Percentiles rank a stretch among this genome's conserved stretches.
Conservation (phyloP, 2,113 vertebrate genomes). For the Ovibos moschatus region DNA sequence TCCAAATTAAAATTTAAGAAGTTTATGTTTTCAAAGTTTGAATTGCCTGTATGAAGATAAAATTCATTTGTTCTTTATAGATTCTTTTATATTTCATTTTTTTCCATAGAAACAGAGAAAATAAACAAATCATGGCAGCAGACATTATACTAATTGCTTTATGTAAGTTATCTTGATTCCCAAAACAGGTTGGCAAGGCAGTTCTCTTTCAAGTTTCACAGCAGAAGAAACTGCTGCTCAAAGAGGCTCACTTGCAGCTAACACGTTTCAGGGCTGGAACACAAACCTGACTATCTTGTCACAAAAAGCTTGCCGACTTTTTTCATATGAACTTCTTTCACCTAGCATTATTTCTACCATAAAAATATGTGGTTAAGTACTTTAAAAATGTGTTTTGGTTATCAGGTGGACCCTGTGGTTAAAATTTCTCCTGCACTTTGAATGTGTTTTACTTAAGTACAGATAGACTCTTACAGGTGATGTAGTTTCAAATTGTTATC, state of each 20-base stretch:
- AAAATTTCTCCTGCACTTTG: neutral
- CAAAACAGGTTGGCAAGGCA: neutral
- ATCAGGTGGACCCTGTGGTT: neutral
- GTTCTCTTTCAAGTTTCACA: neutral
- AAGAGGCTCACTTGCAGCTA: neutral
- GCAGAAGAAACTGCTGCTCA: neutral
- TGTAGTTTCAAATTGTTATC: neutral
- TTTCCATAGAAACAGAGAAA: neutral
- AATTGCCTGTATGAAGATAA: conserved; percentile 3
- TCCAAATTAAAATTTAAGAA: conserved; percentile 38
- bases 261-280: neutral
- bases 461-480: neutral
- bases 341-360: neutral
- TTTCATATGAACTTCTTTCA: neutral
- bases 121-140: neutral
- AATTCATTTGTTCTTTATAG: conserved; percentile 22
- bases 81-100: neutral
- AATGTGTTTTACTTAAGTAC: conserved; percentile 18
- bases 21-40: conserved; percentile 21
- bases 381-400: neutral
- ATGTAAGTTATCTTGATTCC: conserved; percentile 28
- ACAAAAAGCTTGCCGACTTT: neutral
- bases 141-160: neutral
- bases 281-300: neutral
- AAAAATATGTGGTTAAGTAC: neutral